Evolutionary conservation across 2,113 vertebrate species (phyloP).

Genomic region (Hippoglossus stenolepis): DNA sequence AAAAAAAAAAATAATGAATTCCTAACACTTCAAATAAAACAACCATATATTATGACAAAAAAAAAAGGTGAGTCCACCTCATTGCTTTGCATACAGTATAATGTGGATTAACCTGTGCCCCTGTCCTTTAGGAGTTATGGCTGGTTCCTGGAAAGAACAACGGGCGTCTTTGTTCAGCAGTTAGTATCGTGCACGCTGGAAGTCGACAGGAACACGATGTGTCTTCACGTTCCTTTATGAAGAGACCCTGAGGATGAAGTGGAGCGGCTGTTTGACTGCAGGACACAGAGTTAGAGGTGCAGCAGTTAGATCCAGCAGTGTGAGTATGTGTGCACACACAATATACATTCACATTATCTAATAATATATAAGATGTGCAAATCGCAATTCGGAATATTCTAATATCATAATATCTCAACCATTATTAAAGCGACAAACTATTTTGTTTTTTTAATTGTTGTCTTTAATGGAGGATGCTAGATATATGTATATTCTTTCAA

Average conservation of each 20-base stretch:
- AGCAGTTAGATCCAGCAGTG: conserved; percentile 5
- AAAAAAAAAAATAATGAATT: conserved; percentile 26
- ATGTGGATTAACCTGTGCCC: conserved; percentile 50
- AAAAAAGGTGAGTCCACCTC: conserved; percentile 29
- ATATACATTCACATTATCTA: too few relatives aligned
- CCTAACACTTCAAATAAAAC: conserved; percentile 56
- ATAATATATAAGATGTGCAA: neutral
- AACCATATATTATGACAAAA: conserved; percentile 13
- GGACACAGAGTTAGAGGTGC: conserved; percentile 23
- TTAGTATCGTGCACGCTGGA: conserved; percentile 21
- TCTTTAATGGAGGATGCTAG: too few relatives aligned
- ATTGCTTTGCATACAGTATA: conserved; percentile 49
- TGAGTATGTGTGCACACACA: too few relatives aligned
- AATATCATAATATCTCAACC: too few relatives aligned
- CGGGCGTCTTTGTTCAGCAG: conserved; percentile 42
- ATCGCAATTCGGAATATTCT: too few relatives aligned
- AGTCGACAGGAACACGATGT: conserved; percentile 6
- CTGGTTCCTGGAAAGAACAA: conserved; percentile 53
- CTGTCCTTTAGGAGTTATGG: conserved; percentile 43
- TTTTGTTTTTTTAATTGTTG: too few relatives aligned
- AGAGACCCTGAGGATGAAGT: conserved; percentile 88
- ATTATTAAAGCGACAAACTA: too few relatives aligned
- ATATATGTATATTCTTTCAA: too few relatives aligned
- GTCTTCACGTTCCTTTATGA: conserved; percentile 89
- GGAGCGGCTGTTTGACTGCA: conserved; percentile 86